phyloP scores from a whole-genome alignment of 1,140 invertebrate species.

The Drosophila subobscura region DNA sequence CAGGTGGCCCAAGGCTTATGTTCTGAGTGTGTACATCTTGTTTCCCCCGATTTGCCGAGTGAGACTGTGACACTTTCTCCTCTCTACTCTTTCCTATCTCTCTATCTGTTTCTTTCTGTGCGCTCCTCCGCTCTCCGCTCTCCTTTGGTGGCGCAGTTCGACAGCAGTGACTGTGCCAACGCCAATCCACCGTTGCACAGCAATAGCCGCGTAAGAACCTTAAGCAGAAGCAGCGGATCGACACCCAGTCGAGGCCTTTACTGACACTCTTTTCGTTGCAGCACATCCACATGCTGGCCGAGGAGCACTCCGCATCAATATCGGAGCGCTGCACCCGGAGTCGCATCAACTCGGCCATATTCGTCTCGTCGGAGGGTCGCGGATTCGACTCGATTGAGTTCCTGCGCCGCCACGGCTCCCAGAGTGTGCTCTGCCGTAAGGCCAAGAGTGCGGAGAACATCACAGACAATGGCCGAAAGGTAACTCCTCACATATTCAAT shows the following conservation, averaged over 20 bases:
- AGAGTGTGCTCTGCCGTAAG: constrained; percentile 90
- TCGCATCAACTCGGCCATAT: constrained; percentile 90
- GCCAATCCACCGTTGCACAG: constrained; percentile 82
- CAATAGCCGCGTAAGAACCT: constrained; percentile 77
- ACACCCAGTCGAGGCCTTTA: constrained; percentile 4
- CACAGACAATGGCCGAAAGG: constrained; percentile 83
- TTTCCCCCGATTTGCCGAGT: constrained; percentile 1
- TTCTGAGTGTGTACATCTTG: constrained; percentile 18
- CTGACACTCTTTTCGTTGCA: constrained; percentile 75
- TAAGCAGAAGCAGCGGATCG: constrained; percentile 17
- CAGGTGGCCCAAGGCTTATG: constrained; percentile 24
- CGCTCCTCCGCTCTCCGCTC: neutral
- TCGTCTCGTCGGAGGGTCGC: constrained; percentile 88
- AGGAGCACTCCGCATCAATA: constrained; percentile 82
- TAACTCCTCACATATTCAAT: constrained; percentile 16
- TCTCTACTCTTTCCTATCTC: constrained; percentile 52
- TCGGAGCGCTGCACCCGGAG: constrained; percentile 86
- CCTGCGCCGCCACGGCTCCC: constrained; percentile 89
- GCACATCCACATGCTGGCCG: constrained; percentile 86
- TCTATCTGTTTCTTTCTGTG: constrained; percentile 43
- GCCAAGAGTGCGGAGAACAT: constrained; percentile 90
- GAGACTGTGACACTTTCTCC: constrained; percentile 38
- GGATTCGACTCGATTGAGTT: constrained; percentile 91
- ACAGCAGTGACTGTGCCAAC: constrained; percentile 82
- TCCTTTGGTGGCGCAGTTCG: constrained; percentile 66